Evolutionary conservation across 2,113 vertebrate genomes (phyloP), one percentile per base, ranked within the genome.

Genomic region (Lophura nycthemera): DNA sequence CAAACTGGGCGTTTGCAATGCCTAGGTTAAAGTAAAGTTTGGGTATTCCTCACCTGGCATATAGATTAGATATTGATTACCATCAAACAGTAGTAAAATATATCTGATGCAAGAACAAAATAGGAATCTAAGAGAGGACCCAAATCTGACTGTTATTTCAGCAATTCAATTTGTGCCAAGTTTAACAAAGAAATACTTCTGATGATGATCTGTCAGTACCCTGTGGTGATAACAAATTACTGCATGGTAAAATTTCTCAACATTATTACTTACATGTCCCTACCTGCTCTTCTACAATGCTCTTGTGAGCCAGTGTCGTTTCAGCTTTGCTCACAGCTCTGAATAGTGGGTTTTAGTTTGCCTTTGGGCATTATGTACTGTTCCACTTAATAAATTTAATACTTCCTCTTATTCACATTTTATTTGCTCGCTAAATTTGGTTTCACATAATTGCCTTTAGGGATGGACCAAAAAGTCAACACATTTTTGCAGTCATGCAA

Each of bases 381-480:
- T 95, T 96, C 69, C 60, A 82, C 60, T 83, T 95, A 83, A 89
- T 92, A 83, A 91, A 92, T 95, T 73, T 88, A 91, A 80, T 94
- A 92, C 42, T 83, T 85, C 69, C 48, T 91, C 70, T 78, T 83
- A 80, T 54, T 93, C 64, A 54, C 5, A 3, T 91, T 88, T 92
- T 93, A 81, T 84, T 94, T 96, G 40, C 70, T 67, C 87, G 40
- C 63, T 92, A 90, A 93, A 90, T 92, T 84, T 71, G 91, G 71
- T 40, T 30, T 57, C 63, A 25, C 76, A 20, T 61, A 89, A 80
- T 77, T 71, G 54, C 60, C 36, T 75, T 86, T 57, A 89, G 69
- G 19, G 4, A 20, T 60, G 59, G 38, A 71, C 36, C 47, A 81
- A 88, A 87, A 91, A 91, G 56, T 71, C 60, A 96, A 85, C 57